These are phyloP conservation scores for Plebejus anna DNA, from an alignment of 2,888 invertebrate genomes.

Conservation along the genomic window DNA sequence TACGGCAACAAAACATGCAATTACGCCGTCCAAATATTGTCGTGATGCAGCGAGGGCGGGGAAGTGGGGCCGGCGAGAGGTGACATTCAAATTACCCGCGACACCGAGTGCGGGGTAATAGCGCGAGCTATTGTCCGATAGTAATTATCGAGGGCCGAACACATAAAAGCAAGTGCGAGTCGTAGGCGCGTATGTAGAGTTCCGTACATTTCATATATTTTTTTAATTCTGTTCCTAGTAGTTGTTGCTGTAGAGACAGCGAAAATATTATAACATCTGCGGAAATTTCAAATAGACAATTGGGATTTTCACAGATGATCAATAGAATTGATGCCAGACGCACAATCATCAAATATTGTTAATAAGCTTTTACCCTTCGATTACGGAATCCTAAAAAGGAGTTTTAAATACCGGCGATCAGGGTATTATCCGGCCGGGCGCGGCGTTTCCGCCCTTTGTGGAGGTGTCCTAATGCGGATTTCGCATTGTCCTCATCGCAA, in stretches of 20 bases:
- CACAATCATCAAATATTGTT: neutral
- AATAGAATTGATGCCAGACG: neutral
- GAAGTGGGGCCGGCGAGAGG: slow-evolving; percentile 64
- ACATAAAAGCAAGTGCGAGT: slow-evolving; percentile 51
- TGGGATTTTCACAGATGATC: too few relatives aligned
- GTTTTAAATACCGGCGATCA: slow-evolving; percentile 73
- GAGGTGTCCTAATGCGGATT: slow-evolving; percentile 70
- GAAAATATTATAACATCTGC: neutral
- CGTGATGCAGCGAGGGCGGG: slow-evolving; percentile 44
- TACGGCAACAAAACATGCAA: slow-evolving; percentile 39
- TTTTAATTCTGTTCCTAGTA: neutral
- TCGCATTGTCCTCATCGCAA: slow-evolving; percentile 48
- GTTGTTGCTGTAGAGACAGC: neutral
- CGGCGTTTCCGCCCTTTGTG: slow-evolving; percentile 64
- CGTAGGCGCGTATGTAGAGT: neutral
- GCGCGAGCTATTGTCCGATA: slow-evolving; percentile 77
- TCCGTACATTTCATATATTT: neutral
- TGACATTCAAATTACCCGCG: slow-evolving; percentile 66
- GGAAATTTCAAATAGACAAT: too few relatives aligned
- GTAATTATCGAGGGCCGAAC: slow-evolving; percentile 75
- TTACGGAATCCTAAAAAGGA: slow-evolving; percentile 33
- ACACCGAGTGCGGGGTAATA: slow-evolving; percentile 73
- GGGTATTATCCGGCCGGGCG: slow-evolving; percentile 73
- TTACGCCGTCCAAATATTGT: slow-evolving; percentile 40
- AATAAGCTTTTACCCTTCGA: neutral